Conservation (phyloP, 2,797 vertebrate species). For the Tolypeutes matacus region DNA sequence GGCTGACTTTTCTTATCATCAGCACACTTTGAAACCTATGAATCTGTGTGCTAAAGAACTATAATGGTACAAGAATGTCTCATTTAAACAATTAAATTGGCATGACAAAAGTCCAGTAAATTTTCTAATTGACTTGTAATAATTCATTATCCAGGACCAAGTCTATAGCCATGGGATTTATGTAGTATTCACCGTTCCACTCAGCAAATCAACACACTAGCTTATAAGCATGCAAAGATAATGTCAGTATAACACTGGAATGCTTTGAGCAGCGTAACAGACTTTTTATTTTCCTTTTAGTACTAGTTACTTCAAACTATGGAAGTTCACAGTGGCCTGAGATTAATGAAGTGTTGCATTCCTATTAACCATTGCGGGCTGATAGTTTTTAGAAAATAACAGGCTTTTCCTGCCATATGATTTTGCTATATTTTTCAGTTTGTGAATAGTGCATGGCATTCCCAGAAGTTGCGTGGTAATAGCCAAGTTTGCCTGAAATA, state of each 20-base stretch:
- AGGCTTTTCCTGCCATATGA: slow-evolving; percentile 30
- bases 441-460: slow-evolving; percentile 33
- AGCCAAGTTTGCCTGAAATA: slow-evolving; percentile 58
- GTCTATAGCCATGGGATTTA: slow-evolving; percentile 52
- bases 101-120: slow-evolving; percentile 50
- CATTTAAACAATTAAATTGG: slow-evolving; percentile 64
- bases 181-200: not conserved
- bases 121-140: slow-evolving; percentile 59
- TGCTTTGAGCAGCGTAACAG: not conserved
- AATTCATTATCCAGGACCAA: slow-evolving; percentile 51
- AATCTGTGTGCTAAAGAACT: slow-evolving; percentile 41
- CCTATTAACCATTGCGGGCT: slow-evolving; percentile 53
- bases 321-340: slow-evolving; percentile 1
- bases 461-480: slow-evolving; percentile 61
- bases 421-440: slow-evolving; percentile 51
- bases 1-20: slow-evolving; percentile 13
- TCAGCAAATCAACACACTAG: not conserved
- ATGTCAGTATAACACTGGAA: not conserved
- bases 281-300: not conserved
- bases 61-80: slow-evolving; percentile 56
- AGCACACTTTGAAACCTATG: not conserved
- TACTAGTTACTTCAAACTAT: slow-evolving; percentile 33
- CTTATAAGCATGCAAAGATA: slow-evolving; percentile 40
- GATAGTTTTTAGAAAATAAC: slow-evolving; percentile 42
- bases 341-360: slow-evolving; percentile 68